Percentiles rank a stretch among this genome's conserved stretches.
These are phyloP conservation scores for Trachurus trachurus DNA, from an alignment of 2,797 vertebrate genomes.

Conservation along the genomic window DNA sequence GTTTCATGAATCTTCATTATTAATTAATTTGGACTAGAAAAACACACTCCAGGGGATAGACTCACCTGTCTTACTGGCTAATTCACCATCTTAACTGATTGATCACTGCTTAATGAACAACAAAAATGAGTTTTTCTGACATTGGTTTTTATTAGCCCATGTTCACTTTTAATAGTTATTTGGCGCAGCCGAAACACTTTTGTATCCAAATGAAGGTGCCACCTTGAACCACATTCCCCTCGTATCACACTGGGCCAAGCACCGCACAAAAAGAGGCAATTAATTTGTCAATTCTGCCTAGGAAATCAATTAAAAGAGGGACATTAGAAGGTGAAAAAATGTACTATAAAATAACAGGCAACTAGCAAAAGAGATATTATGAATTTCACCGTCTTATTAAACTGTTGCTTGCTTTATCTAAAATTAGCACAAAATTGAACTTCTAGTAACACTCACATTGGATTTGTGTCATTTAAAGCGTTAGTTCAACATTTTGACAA, in stretches of 20 bases:
- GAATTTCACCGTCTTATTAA: background rate
- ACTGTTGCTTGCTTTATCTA: background rate
- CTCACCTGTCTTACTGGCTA: slow-evolving; percentile 28
- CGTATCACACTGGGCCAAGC: background rate
- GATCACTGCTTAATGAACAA: slow-evolving; percentile 25
- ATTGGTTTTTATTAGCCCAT: background rate
- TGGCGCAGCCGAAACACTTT: slow-evolving; percentile 1
- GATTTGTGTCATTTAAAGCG: slow-evolving; percentile 10
- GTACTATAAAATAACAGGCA: slow-evolving; percentile 11
- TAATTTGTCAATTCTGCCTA: background rate
- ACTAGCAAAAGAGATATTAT: too few relatives aligned
- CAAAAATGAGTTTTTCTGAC: slow-evolving; percentile 5
- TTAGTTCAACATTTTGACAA: too few relatives aligned
- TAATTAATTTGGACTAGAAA: slow-evolving; percentile 61
- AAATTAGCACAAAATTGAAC: background rate
- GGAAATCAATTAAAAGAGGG: slow-evolving; percentile 23
- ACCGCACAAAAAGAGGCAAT: background rate
- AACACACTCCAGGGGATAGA: slow-evolving; percentile 37
- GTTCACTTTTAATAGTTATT: slow-evolving; percentile 13
- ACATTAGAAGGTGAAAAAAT: slow-evolving; percentile 13
- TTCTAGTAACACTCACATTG: background rate
- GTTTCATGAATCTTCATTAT: slow-evolving; percentile 48
- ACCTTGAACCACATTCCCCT: slow-evolving; percentile 18
- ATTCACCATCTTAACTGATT: slow-evolving; percentile 27
- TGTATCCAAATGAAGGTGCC: background rate